Conservation (phyloP, 2,113 vertebrate genomes). For the Siniperca chuatsi region DNA sequence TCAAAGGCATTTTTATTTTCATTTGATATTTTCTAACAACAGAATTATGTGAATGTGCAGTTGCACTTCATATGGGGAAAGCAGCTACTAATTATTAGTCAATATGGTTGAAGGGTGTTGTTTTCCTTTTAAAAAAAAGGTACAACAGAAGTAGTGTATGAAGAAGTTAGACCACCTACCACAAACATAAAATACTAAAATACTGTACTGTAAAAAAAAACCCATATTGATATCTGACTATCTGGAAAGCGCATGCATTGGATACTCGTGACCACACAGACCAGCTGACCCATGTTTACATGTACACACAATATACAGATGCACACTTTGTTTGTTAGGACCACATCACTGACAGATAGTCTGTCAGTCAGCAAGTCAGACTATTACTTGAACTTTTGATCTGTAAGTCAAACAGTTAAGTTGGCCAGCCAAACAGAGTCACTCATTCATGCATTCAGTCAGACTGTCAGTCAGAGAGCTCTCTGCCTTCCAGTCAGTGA, state of each 20-base stretch:
- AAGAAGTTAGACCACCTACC: not conserved
- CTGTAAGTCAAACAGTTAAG: not conserved
- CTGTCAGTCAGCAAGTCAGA: not conserved
- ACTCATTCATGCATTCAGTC: conserved; percentile 52
- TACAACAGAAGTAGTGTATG: not conserved
- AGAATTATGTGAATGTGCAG: not conserved
- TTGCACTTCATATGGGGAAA: not conserved
- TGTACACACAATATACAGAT: not conserved
- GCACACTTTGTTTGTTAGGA: not conserved
- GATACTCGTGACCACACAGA: not conserved
- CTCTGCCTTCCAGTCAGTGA: conserved; percentile 54
- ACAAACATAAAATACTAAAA: not conserved
- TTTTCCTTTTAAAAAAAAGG: not conserved
- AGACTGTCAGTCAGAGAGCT: conserved; percentile 48
- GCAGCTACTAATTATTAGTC: not conserved
- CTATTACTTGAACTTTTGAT: too few relatives aligned
- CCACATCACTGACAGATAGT: not conserved
- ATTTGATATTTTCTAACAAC: too few relatives aligned
- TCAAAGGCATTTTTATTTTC: too few relatives aligned
- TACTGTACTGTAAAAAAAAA: too few relatives aligned
- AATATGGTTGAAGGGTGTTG: not conserved
- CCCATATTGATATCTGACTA: not conserved
- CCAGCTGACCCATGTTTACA: not conserved
- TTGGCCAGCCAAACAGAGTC: conserved; percentile 30
- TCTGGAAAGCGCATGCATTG: not conserved